Conservation (phyloP, 2,888 invertebrate species). For the Chymomyza amoena region DNA sequence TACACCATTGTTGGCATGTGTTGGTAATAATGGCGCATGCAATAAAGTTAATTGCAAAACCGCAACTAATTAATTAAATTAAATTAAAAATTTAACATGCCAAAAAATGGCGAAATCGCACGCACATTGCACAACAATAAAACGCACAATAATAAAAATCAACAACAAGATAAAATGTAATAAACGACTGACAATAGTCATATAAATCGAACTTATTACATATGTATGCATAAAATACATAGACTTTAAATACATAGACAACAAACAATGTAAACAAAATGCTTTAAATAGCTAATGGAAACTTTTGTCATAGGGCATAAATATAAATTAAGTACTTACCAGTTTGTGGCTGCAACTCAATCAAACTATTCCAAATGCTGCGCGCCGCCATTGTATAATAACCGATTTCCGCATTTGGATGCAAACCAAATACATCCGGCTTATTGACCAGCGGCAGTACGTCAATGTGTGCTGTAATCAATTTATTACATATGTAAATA, state of each 20-base stretch:
- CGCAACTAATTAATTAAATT: constrained; percentile 78
- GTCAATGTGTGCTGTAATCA: constrained; percentile 85
- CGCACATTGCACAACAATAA: constrained; percentile 29
- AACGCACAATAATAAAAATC: constrained; percentile 39
- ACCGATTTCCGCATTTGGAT: constrained; percentile 97
- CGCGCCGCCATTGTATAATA: constrained; percentile 93
- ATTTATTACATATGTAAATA: constrained; percentile 50
- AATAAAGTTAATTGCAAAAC: constrained; percentile 78
- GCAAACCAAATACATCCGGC: constrained; percentile 94
- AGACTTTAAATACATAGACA: not conserved
- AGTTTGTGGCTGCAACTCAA: constrained; percentile 93
- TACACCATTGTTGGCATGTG: constrained; percentile 48
- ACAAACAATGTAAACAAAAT: not conserved
- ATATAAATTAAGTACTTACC: constrained; percentile 80
- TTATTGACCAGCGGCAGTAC: constrained; percentile 89
- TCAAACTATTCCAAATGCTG: constrained; percentile 91
- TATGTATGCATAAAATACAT: not conserved
- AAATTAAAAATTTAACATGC: constrained; percentile 73
- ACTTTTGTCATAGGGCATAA: not conserved
- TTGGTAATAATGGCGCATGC: constrained; percentile 67
- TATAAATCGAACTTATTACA: constrained; percentile 63
- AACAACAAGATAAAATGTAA: constrained; percentile 70
- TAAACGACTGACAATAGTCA: constrained; percentile 70
- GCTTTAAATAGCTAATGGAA: too few relatives aligned
- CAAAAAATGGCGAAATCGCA: constrained; percentile 41